These are phyloP conservation scores for Philopedon plagiatum DNA, from an alignment of 2,888 invertebrate genomes.

Conservation along the genomic window DNA sequence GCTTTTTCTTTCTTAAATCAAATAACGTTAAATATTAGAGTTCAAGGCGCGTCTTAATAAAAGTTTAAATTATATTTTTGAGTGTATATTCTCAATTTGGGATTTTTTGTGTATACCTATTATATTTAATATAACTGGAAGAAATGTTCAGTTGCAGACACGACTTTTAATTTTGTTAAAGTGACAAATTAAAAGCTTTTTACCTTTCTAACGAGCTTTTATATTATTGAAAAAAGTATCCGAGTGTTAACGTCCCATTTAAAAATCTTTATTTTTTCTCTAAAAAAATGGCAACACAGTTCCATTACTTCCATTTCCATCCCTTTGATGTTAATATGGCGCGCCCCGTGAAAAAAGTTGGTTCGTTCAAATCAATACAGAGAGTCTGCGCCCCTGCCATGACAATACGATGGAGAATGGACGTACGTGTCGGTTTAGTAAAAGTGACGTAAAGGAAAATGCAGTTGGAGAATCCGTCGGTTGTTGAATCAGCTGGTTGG, in stretches of 20 bases:
- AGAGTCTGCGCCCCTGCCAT: slow-evolving; percentile 43
- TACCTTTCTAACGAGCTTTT: no score
- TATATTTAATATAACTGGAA: no score
- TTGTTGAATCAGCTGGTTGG: slow-evolving; percentile 9
- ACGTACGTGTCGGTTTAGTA: slow-evolving; percentile 24
- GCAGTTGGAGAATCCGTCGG: slow-evolving; percentile 1
- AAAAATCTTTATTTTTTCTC: neutral
- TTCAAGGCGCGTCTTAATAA: no score
- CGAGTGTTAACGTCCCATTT: no score
- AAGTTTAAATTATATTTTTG: no score
- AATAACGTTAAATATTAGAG: no score
- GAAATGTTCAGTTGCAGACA: no score
- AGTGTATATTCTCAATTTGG: no score
- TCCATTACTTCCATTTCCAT: slow-evolving; percentile 26
- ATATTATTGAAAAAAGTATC: neutral
- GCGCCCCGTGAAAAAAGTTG: slow-evolving; percentile 44
- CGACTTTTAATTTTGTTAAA: no score
- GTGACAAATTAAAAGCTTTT: no score
- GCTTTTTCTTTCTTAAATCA: no score
- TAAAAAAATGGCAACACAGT: slow-evolving; percentile 32
- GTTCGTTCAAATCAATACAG: slow-evolving; percentile 44
- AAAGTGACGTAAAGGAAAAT: neutral
- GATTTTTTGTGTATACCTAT: no score
- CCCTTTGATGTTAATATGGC: slow-evolving; percentile 43
- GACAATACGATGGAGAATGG: slow-evolving; percentile 3